These are phyloP conservation scores for Ploceus nigricollis DNA, from an alignment of 2,113 vertebrate species.

Conservation along the genomic window DNA sequence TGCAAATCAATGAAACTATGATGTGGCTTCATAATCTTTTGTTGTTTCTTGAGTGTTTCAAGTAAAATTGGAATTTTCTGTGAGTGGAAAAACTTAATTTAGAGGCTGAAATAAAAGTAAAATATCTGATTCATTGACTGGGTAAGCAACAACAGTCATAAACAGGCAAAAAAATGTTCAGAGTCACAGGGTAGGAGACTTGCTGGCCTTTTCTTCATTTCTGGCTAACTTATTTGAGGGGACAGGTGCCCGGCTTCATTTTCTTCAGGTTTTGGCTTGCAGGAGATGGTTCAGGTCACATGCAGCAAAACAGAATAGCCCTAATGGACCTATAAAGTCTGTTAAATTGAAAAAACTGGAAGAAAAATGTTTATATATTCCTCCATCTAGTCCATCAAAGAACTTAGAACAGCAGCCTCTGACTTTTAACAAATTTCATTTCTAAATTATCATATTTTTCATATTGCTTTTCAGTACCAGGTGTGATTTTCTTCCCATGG, in stretches of 20 bases:
- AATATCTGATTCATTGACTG: background rate
- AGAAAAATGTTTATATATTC: background rate
- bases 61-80: background rate
- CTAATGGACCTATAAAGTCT: background rate
- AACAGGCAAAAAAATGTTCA: background rate
- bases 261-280: background rate
- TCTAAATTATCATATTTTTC: background rate
- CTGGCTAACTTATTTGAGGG: background rate
- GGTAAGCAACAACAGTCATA: background rate
- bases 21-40: background rate
- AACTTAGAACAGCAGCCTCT: background rate
- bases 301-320: background rate
- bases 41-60: background rate
- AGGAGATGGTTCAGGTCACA: background rate
- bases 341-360: background rate
- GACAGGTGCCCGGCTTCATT: background rate
- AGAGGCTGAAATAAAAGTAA: background rate
- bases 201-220: background rate
- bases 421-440: background rate
- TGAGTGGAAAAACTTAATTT: background rate
- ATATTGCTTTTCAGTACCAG: background rate
- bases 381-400: background rate
- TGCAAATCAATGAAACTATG: background rate
- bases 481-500: background rate
- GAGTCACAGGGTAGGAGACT: fast-evolving